phyloP scores from a whole-genome alignment of 2,797 vertebrate genomes.

The Typhlichthys subterraneus region DNA sequence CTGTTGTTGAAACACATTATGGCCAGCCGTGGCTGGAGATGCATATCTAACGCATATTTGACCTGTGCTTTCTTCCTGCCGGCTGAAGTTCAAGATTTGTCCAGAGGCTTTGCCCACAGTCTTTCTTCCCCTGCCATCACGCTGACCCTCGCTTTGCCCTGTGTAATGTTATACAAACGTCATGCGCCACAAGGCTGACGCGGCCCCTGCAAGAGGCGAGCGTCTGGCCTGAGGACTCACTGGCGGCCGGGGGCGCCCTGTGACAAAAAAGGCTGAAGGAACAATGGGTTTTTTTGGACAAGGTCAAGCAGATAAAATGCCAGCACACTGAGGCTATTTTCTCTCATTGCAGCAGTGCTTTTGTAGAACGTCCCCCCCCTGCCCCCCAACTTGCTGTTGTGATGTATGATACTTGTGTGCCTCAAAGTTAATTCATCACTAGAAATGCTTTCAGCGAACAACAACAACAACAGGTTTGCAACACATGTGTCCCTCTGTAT shows the following conservation, averaged over 20 bases:
- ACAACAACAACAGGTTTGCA: background rate
- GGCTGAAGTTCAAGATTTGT: slow-evolving; percentile 67
- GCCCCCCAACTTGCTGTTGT: slow-evolving; percentile 3
- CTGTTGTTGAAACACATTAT: slow-evolving; percentile 37
- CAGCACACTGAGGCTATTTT: slow-evolving; percentile 14
- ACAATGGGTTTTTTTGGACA: slow-evolving; percentile 51
- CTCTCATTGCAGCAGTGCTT: background rate
- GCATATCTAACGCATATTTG: slow-evolving; percentile 57
- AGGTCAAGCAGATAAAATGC: slow-evolving; percentile 34
- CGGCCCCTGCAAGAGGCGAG: slow-evolving; percentile 32
- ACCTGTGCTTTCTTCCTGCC: slow-evolving; percentile 51
- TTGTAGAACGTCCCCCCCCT: background rate
- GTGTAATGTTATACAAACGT: slow-evolving; percentile 70
- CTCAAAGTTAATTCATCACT: background rate
- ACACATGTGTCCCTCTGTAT: background rate
- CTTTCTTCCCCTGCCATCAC: slow-evolving; percentile 39
- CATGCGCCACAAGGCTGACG: slow-evolving; percentile 57
- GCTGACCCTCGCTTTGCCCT: slow-evolving; percentile 54
- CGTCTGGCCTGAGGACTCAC: slow-evolving; percentile 35
- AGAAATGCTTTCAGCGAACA: background rate
- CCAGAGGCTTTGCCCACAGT: slow-evolving; percentile 43
- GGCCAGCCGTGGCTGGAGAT: slow-evolving; percentile 51
- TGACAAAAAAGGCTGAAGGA: slow-evolving; percentile 16
- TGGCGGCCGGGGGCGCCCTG: slow-evolving; percentile 42
- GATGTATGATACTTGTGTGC: background rate